Conservation (phyloP, 2,888 invertebrate genomes). For the Idaea dimidiata region DNA sequence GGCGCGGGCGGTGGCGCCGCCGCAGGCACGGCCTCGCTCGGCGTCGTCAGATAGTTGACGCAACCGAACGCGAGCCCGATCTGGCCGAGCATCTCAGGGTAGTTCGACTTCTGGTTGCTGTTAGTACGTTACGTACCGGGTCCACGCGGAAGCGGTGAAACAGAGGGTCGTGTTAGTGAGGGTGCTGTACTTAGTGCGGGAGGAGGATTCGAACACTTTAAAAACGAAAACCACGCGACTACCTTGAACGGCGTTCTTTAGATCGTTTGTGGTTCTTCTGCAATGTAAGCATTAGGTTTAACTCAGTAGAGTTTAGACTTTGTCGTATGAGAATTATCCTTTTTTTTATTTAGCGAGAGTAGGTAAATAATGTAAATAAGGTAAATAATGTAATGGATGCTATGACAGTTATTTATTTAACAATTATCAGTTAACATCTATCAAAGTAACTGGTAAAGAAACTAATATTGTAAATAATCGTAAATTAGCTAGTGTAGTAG, state of each 20-base stretch:
- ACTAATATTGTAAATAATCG: constrained; percentile 7
- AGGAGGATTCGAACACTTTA: constrained; percentile 24
- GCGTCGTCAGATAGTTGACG: constrained; percentile 73
- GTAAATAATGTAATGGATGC: constrained; percentile 29
- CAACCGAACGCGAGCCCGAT: constrained; percentile 78
- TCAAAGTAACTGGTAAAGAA: not conserved
- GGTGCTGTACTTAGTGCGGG: constrained; percentile 28
- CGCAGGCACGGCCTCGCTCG: constrained; percentile 43
- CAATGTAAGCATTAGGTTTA: constrained; percentile 57
- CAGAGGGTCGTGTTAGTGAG: constrained; percentile 43
- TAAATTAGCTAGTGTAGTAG: not conserved
- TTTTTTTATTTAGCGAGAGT: not conserved
- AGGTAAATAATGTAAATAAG: constrained; percentile 11
- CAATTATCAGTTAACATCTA: constrained; percentile 7
- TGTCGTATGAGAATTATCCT: not conserved
- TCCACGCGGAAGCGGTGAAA: constrained; percentile 58
- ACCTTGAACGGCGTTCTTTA: constrained; percentile 79
- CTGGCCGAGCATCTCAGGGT: constrained; percentile 78
- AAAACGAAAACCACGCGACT: constrained; percentile 62
- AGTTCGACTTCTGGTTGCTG: constrained; percentile 77
- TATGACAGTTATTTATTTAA: constrained; percentile 9
- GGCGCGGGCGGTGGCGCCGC: constrained; percentile 9
- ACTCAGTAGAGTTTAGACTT: constrained; percentile 25
- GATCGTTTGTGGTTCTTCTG: constrained; percentile 79
- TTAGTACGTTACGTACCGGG: constrained; percentile 46